Evolutionary conservation across 2,113 vertebrate species (phyloP).

Genomic region (Rattus rattus): DNA sequence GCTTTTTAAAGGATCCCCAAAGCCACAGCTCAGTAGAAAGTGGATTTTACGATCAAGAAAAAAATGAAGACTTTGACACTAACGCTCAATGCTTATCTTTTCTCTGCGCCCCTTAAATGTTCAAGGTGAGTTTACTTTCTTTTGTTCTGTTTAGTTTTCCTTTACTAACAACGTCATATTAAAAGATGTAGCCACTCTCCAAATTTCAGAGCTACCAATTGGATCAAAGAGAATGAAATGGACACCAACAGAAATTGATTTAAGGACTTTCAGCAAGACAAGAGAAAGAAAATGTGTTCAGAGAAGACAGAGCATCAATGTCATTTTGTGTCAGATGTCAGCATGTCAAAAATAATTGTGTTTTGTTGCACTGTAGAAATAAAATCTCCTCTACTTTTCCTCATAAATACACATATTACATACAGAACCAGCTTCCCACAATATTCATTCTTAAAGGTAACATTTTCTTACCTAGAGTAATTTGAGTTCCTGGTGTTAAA

Average conservation of each 20-base stretch:
- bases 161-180: conserved; percentile 46
- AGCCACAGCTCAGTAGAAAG: neutral
- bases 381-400: conserved; percentile 56
- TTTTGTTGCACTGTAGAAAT: conserved; percentile 62
- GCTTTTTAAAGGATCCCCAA: neutral
- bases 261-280: conserved; percentile 31
- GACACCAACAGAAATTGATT: conserved; percentile 32
- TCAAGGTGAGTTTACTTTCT: neutral
- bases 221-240: conserved; percentile 41
- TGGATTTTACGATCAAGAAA: neutral
- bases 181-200: conserved; percentile 36
- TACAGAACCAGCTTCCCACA: conserved; percentile 52
- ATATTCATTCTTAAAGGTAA: neutral
- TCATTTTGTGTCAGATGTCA: conserved; percentile 64
- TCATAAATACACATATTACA: neutral
- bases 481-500: neutral
- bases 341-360: conserved; percentile 65
- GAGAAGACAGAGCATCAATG: conserved; percentile 42
- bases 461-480: neutral
- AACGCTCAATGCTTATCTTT: neutral
- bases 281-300: conserved; percentile 45
- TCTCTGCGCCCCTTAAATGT: neutral
- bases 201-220: conserved; percentile 2
- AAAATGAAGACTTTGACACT: neutral
- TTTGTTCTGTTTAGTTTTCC: neutral